A percentile compares a stretch with the other conserved stretches of the same genome.
These are phyloP conservation scores for Ceuthmochares aereus DNA, from an alignment of 2,113 vertebrate species.

Conservation along the genomic window DNA sequence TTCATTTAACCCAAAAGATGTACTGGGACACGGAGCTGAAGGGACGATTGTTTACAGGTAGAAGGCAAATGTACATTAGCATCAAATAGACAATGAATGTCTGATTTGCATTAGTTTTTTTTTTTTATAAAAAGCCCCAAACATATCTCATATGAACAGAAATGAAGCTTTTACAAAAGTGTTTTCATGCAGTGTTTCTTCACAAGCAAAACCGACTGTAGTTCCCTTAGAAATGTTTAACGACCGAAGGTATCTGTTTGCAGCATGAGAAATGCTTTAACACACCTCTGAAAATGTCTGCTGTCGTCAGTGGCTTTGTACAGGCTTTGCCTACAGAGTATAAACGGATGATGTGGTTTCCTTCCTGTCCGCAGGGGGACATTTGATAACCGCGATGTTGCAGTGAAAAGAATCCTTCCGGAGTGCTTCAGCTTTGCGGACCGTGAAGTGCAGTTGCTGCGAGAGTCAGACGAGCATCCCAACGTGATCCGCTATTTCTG, in stretches of 20 bases:
- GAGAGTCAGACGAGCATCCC: slow-evolving; percentile 94
- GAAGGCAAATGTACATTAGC: not conserved
- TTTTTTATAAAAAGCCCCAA: not conserved
- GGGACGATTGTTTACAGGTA: slow-evolving; percentile 98
- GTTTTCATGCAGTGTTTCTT: not conserved
- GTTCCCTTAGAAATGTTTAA: not conserved
- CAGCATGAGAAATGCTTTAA: not conserved
- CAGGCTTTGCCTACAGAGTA: fast-evolving
- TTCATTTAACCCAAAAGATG: slow-evolving; percentile 88
- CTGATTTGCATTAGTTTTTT: not conserved
- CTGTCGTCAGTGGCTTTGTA: not conserved
- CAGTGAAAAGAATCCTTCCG: slow-evolving; percentile 95
- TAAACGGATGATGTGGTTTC: not conserved
- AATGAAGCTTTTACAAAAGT: not conserved
- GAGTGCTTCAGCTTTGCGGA: slow-evolving; percentile 98
- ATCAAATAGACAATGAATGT: not conserved
- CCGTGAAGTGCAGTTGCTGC: slow-evolving; percentile 92
- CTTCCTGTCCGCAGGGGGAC: slow-evolving; percentile 81
- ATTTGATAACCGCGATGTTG: slow-evolving; percentile 92
- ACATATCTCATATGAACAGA: not conserved
- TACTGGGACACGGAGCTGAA: slow-evolving; percentile 95
- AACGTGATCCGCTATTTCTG: slow-evolving; percentile 99
- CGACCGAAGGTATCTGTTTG: not conserved
- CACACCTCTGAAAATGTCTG: not conserved
- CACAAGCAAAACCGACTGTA: not conserved